Evolutionary conservation across 2,113 vertebrate species (phyloP).

Genomic region (Sinocyclocheilus grahami): DNA sequence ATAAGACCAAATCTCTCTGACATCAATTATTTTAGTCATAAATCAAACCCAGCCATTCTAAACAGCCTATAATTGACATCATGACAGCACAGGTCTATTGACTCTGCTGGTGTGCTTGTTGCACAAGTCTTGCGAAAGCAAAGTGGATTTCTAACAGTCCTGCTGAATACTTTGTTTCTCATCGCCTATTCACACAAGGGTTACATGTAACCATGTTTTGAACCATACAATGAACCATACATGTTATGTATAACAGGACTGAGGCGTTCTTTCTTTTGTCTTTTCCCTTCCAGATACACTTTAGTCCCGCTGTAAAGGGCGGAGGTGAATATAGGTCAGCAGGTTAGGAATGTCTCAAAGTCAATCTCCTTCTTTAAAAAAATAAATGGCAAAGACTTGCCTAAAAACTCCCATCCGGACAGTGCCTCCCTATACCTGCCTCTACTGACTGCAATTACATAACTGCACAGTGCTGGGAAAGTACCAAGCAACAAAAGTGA

Average conservation of each 20-base stretch:
- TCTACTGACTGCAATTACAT: conserved; percentile 73
- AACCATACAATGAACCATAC: too few species aligned
- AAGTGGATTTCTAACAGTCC: conserved; percentile 52
- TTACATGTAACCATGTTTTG: conserved; percentile 62
- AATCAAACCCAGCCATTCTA: not conserved
- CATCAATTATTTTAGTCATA: not conserved
- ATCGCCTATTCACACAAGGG: conserved; percentile 67
- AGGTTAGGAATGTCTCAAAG: conserved; percentile 78
- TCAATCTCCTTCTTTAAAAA: conserved; percentile 65
- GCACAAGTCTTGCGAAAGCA: conserved; percentile 14
- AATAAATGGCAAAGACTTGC: conserved; percentile 61
- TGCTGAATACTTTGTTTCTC: conserved; percentile 65
- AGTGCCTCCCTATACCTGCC: conserved; percentile 67
- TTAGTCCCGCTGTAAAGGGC: conserved; percentile 71
- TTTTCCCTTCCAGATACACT: conserved; percentile 73
- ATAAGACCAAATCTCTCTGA: not conserved
- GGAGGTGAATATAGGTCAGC: conserved; percentile 80
- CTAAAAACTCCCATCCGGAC: conserved; percentile 49
- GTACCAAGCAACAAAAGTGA: conserved; percentile 66
- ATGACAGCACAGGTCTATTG: not conserved
- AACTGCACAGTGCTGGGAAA: conserved; percentile 66
- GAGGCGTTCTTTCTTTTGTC: conserved; percentile 65
- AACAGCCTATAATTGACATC: not conserved
- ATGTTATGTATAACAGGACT: conserved; percentile 65
- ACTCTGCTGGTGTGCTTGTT: conserved; percentile 4